Evolutionary conservation across 1,140 invertebrate species (phyloP).

Genomic region (Brachionus angularis): DNA sequence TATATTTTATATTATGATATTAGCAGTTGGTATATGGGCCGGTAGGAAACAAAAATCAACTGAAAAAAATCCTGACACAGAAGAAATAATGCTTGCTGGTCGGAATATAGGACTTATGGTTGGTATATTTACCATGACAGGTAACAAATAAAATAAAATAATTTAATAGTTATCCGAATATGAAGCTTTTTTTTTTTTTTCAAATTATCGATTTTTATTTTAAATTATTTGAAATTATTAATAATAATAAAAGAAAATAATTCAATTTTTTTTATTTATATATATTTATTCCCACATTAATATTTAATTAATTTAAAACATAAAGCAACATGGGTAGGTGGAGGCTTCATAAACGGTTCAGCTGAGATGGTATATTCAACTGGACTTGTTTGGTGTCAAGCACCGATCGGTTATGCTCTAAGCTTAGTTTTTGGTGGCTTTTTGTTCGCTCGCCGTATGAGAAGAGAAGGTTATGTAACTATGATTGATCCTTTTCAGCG

Average conservation of each 20-base stretch:
- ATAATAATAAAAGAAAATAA: neutral
- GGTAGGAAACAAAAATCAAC: slow-evolving; percentile 68
- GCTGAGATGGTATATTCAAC: slow-evolving; percentile 87
- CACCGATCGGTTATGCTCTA: slow-evolving; percentile 90
- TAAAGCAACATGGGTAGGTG: slow-evolving; percentile 92
- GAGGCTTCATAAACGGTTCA: slow-evolving; percentile 96
- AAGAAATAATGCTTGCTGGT: slow-evolving; percentile 93
- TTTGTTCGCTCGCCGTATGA: slow-evolving; percentile 96
- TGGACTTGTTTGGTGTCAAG: slow-evolving; percentile 90
- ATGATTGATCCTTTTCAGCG: slow-evolving; percentile 94
- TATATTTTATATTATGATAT: slow-evolving; percentile 85
- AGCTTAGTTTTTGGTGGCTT: slow-evolving; percentile 89
- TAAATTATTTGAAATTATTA: neutral
- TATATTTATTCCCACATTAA: too few species aligned
- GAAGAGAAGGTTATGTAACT: slow-evolving; percentile 91
- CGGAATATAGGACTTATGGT: slow-evolving; percentile 89
- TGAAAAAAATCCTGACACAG: slow-evolving; percentile 74
- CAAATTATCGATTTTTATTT: neutral
- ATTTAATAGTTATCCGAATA: neutral
- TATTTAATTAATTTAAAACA: slow-evolving; percentile 4
- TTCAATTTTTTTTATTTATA: too few species aligned
- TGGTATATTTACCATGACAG: slow-evolving; percentile 96
- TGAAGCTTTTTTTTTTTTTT: slow-evolving; percentile 31
- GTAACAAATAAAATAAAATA: slow-evolving; percentile 59
- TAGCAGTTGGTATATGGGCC: slow-evolving; percentile 89